Base-by-base conservation (phyloP, 2,888 invertebrate genomes). In the Drosophila flavopinicola region DNA sequence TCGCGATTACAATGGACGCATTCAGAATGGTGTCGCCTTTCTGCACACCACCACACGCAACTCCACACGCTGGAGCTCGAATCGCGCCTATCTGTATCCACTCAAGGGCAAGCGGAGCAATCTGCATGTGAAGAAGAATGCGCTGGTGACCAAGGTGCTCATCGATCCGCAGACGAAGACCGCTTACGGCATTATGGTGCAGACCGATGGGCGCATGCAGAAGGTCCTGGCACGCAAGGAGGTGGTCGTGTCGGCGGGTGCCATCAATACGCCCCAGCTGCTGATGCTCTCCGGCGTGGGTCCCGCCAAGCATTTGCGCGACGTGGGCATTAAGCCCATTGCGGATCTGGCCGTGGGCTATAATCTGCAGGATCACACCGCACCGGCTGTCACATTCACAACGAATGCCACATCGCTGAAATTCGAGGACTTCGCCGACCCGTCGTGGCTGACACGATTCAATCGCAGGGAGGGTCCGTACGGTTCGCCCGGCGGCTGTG, bases 241-340 rank as follows among this genome's bases (percentile, higher is more conserved):
- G 90, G 93, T 96, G 0, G 94, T 97, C 53, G 72, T 96, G 4
- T 94, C 95, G 9, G 95, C 94, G 3, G 96, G 96, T 0, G 93
- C 96, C 0, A 94, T 97, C 57, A 96, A 95, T 75, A 94, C 95
- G 0, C 96, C 97, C 0, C 97, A 97, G 85, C 89, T 97, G 6
- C 92, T 97, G 5, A 95, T 97, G 96, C 88, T 96, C 13, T 95
- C 95, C 0, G 96, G 96, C 2, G 90, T 95, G 6, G 94, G 94
- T 2, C 94, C 94, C 0, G 91, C 91, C 11, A 90, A 93, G 39
- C 93, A 94, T 70, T 91, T 94, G 2, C 86, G 89, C 23, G 90
- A 92, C 58, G 85, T 92, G 35, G 92, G 92, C 11, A 93, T 94
- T 30, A 91, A 92, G 1, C 92, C 94, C 0, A 83, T 95, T 27